phyloP scores from a whole-genome alignment of 2,113 vertebrate species.

The Peromyscus polionotus region DNA sequence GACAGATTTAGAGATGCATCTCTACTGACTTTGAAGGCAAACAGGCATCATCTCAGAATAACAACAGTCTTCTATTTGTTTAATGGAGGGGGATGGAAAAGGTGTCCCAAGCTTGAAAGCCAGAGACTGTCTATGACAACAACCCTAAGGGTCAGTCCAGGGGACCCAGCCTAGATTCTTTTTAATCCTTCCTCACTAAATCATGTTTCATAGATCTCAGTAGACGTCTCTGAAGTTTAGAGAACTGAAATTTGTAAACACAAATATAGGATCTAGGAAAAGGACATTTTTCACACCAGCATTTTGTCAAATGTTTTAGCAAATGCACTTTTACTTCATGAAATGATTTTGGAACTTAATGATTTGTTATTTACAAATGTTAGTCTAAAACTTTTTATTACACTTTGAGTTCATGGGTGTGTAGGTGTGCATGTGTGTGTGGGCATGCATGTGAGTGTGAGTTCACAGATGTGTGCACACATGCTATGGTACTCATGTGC shows the following conservation, averaged over 20 bases:
- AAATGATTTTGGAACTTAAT: neutral
- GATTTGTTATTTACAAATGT: neutral
- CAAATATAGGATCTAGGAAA: neutral
- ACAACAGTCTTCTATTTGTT: neutral
- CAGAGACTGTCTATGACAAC: neutral
- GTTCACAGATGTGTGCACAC: neutral
- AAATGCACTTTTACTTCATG: neutral
- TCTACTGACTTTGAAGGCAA: neutral
- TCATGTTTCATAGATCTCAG: neutral
- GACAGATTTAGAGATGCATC: neutral
- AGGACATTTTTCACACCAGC: neutral
- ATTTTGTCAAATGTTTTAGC: constrained; percentile 31
- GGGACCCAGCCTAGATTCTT: neutral
- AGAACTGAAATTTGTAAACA: neutral
- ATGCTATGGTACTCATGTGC: too few relatives aligned
- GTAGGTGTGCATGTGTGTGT: neutral
- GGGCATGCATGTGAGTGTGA: neutral
- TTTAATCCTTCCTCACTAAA: neutral
- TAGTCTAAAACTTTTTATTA: neutral
- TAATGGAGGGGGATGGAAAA: neutral
- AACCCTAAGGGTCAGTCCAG: neutral
- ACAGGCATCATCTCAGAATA: neutral
- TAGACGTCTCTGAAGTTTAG: neutral
- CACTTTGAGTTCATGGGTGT: neutral
- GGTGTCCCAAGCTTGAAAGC: neutral